Base-by-base conservation (phyloP, 2,113 vertebrate genomes). In the Brachionichthys hirsutus region DNA sequence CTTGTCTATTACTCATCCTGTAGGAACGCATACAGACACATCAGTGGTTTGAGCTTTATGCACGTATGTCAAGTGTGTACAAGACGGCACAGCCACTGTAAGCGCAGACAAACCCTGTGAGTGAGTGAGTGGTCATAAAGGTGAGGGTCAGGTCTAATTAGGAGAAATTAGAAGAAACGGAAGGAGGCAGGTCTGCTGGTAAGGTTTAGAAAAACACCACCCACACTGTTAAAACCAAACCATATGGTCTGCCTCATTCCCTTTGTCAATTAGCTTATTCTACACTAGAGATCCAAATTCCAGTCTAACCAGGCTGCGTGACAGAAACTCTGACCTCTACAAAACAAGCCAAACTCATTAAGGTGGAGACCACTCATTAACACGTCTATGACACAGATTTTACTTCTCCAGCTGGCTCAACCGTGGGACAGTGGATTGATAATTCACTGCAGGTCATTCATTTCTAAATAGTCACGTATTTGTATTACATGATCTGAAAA, bases 161-260 rank as follows among this genome's bases (percentile, higher is more conserved):
- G 85, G 62, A 80, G 65, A 86, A 89, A 90, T 89, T 87, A 89
- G 85, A 82, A 79, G 80, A 87, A 90, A 78, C 71, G 77, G 86
- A 86, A 87, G 85, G 80, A 85, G 81, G 78, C 82, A 85, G 73
- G 74, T 56, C 78, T 87, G 85, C 89, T 84, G 77, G 78, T 68
- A 65, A 73, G 67, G 62, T 66, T 85, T 81, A 78, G 74, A 70
- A 86, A 85, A 82, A 85, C 86, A 85, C 89, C 88, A 89, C 85
- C 88, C 85, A 88, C 87, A 88, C 71, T 72, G 85, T 84, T 82
- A 89, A 90, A 92, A 83, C 84, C 80, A 90, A 91, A 86, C 89
- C 89, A 91, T 85, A 89, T 90, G 89, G 70, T 55, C 70, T 38
- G 74, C 77, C 76, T 89, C 82, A 64, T 82, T 85, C 76, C 73